Percentiles rank a stretch among this genome's conserved stretches.
phyloP scores from a whole-genome alignment of 2,888 invertebrate species.

The Dynastes tityus region DNA sequence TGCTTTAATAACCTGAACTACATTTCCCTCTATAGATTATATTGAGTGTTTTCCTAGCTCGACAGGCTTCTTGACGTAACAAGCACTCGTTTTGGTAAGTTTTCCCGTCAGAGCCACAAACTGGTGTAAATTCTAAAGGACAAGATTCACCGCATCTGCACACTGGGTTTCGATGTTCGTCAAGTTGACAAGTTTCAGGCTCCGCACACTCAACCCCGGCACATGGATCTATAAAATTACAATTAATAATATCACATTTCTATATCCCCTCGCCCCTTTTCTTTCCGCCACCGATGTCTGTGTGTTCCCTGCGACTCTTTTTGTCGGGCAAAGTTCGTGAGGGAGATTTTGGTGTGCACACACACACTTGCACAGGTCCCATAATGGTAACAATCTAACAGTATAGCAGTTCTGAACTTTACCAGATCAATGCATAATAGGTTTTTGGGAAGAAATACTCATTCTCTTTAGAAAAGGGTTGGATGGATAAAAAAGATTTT shows the following conservation, averaged over 20 bases:
- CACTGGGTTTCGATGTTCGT: slow-evolving; percentile 82
- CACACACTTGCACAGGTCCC: background rate
- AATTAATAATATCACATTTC: slow-evolving; percentile 44
- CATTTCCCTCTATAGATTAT: slow-evolving; percentile 89
- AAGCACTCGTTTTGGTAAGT: slow-evolving; percentile 90
- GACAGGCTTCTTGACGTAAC: slow-evolving; percentile 86
- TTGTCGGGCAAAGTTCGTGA: background rate
- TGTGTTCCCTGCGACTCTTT: slow-evolving; percentile 12
- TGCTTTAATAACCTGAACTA: slow-evolving; percentile 77
- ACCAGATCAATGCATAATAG: background rate
- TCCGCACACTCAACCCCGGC: slow-evolving; percentile 83
- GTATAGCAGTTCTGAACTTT: slow-evolving; percentile 15
- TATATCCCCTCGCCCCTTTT: slow-evolving; percentile 9
- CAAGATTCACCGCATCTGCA: slow-evolving; percentile 88
- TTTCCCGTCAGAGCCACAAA: slow-evolving; percentile 86
- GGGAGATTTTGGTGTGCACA: background rate
- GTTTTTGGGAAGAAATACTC: slow-evolving; percentile 4
- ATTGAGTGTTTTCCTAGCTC: slow-evolving; percentile 80
- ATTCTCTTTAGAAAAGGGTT: background rate
- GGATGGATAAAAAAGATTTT: slow-evolving; percentile 4
- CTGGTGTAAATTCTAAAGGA: slow-evolving; percentile 81
- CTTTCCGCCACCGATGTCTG: background rate
- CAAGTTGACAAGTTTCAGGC: slow-evolving; percentile 88
- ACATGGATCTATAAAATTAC: slow-evolving; percentile 84
- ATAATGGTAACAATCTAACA: background rate